These are phyloP conservation scores for Strongylocentrotus purpuratus DNA, from an alignment of 35 echinoderm and acorn worm genomes.

Conservation along the genomic window DNA sequence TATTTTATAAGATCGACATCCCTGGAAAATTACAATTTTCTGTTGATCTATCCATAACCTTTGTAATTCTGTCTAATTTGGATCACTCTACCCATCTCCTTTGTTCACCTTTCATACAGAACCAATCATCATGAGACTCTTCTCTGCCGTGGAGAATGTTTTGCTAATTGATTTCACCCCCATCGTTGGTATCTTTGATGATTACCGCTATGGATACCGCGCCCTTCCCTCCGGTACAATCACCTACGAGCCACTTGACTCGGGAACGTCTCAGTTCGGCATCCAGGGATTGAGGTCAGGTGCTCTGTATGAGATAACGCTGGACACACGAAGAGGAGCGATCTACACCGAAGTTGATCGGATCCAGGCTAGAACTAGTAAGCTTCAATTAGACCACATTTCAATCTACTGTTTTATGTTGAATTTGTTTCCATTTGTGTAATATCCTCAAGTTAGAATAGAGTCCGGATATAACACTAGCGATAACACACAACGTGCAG, in stretches of 20 bases:
- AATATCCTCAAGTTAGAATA: too few relatives aligned
- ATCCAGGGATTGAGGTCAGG: slow-evolving; percentile 21
- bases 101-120: neutral
- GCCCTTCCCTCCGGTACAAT: neutral
- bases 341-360: neutral
- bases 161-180: neutral
- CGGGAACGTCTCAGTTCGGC: neutral
- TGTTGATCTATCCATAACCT: too few relatives aligned
- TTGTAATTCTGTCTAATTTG: neutral
- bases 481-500: too few relatives aligned
- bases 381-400: neutral
- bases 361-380: slow-evolving; percentile 10
- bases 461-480: too few relatives aligned
- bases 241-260: neutral
- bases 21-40: too few relatives aligned
- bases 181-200: neutral
- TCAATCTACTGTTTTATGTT: too few relatives aligned
- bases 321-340: neutral
- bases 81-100: too few relatives aligned
- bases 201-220: slow-evolving; percentile 20
- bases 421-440: too few relatives aligned
- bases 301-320: slow-evolving; percentile 45
- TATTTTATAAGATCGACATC: too few relatives aligned
- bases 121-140: neutral
- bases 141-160: neutral